These are phyloP conservation scores for Neodiprion lecontei DNA, from an alignment of 1,140 invertebrate genomes.

Conservation along the genomic window DNA sequence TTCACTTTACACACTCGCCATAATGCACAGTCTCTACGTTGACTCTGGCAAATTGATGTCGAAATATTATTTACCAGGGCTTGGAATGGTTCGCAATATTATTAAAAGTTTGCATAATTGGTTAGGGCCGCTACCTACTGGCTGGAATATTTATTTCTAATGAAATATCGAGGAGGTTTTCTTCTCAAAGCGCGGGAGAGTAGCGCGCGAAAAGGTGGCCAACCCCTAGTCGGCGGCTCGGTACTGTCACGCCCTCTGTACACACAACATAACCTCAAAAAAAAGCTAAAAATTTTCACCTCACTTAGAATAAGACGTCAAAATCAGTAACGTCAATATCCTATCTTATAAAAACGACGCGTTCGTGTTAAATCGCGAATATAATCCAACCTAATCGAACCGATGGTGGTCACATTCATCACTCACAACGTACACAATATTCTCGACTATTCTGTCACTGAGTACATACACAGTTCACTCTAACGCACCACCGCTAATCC, in stretches of 20 bases:
- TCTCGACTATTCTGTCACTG: not conserved
- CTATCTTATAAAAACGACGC: not conserved
- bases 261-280: constrained; percentile 56
- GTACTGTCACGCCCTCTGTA: constrained; percentile 57
- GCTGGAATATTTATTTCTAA: constrained; percentile 6
- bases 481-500: not conserved
- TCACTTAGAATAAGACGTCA: not conserved
- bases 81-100: not conserved
- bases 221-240: constrained; percentile 47
- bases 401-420: not conserved
- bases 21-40: constrained; percentile 43
- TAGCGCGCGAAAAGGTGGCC: constrained; percentile 58
- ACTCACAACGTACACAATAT: not conserved
- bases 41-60: constrained; percentile 14
- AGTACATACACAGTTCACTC: not conserved
- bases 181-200: constrained; percentile 53
- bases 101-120: not conserved
- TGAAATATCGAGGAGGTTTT: constrained; percentile 20
- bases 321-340: not conserved
- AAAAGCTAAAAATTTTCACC: not conserved
- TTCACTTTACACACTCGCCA: constrained; percentile 43
- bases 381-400: not conserved
- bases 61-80: not conserved
- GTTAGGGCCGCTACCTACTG: not conserved
- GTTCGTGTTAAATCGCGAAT: not conserved